These are phyloP conservation scores for Trimorus sp. DNA, from an alignment of 2,888 invertebrate genomes.

Conservation along the genomic window DNA sequence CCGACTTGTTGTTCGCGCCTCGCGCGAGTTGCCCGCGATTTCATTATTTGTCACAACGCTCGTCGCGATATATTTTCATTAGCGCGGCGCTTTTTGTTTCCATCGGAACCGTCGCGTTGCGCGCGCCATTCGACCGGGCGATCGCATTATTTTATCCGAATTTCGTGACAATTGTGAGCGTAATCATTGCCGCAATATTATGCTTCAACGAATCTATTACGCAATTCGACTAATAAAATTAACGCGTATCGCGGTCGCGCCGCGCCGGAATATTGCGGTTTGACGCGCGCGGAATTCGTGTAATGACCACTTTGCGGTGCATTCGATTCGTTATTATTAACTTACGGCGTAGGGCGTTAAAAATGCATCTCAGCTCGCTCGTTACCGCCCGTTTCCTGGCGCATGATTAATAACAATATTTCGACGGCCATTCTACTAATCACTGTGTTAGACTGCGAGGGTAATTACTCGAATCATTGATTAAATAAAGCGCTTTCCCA, in stretches of 20 bases:
- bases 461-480: slow-evolving; percentile 26
- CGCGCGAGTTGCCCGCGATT: slow-evolving; percentile 28
- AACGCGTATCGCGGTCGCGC: slow-evolving; percentile 41
- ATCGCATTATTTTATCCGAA: slow-evolving; percentile 44
- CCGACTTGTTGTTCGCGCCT: slow-evolving; percentile 38
- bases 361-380: slow-evolving; percentile 16
- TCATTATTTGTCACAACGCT: slow-evolving; percentile 52
- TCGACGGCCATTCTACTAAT: slow-evolving; percentile 2
- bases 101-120: slow-evolving; percentile 12
- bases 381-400: slow-evolving; percentile 1
- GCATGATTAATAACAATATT: slow-evolving; percentile 17
- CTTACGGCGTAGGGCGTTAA: slow-evolving; percentile 12
- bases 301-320: slow-evolving; percentile 32
- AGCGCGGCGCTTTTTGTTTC: slow-evolving; percentile 31
- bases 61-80: slow-evolving; percentile 42
- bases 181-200: slow-evolving; percentile 49
- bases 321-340: slow-evolving; percentile 36
- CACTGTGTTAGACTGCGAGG: background rate
- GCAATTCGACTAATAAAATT: slow-evolving; percentile 52
- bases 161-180: slow-evolving; percentile 44
- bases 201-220: slow-evolving; percentile 47
- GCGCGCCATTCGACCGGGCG: background rate
- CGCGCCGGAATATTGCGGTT: slow-evolving; percentile 37
- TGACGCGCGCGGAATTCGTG: slow-evolving; percentile 28
- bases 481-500: slow-evolving; percentile 1